phyloP scores from a whole-genome alignment of 2,113 vertebrate genomes.

The Ginglymostoma cirratum region DNA sequence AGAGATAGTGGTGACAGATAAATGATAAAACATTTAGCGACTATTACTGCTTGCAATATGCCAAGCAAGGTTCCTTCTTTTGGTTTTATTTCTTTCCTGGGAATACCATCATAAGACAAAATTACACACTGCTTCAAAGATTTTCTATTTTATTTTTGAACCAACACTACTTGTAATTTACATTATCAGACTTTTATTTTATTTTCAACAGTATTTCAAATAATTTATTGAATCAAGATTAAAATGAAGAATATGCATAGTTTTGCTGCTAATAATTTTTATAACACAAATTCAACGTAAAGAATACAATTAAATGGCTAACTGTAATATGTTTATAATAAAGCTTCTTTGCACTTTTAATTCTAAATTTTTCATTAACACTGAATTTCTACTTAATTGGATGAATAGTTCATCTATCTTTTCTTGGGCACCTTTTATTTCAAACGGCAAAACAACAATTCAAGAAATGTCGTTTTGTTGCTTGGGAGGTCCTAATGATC shows the following conservation, averaged over 20 bases:
- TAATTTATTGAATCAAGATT: not conserved
- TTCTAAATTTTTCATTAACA: not conserved
- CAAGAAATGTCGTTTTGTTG: not conserved
- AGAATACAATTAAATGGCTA: not conserved
- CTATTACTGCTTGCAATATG: not conserved
- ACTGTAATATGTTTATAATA: not conserved
- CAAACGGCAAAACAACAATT: not conserved
- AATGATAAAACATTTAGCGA: not conserved
- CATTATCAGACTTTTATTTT: not conserved
- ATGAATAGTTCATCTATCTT: not conserved
- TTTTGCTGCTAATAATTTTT: not conserved
- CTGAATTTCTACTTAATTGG: not conserved
- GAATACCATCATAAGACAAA: not conserved
- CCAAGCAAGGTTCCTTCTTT: not conserved
- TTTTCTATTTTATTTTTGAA: not conserved
- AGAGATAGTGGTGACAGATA: not conserved
- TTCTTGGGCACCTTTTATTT: not conserved
- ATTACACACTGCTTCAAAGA: not conserved
- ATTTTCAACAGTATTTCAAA: not conserved
- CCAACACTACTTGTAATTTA: not conserved
- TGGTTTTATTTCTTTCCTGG: not conserved
- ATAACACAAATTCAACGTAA: not conserved
- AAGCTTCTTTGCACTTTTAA: not conserved
- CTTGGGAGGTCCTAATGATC: not conserved
- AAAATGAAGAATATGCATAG: not conserved